A percentile compares a stretch with the other conserved stretches of the same genome.
Conservation (phyloP, 2,113 vertebrate genomes). For the Sprattus sprattus region DNA sequence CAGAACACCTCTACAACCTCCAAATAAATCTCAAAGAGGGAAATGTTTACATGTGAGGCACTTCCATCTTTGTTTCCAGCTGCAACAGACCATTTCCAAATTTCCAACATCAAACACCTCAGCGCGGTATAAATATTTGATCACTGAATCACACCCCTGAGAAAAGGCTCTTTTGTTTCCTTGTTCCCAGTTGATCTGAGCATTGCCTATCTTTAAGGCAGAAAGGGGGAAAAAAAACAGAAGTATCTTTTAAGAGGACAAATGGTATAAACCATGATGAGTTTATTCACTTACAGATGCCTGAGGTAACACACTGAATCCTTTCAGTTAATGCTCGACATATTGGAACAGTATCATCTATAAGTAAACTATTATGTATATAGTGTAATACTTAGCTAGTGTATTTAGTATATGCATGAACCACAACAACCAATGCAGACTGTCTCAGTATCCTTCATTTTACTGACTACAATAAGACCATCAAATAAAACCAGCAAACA, state of each 20-base stretch:
- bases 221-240: not conserved
- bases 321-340: conserved; percentile 10
- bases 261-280: not conserved
- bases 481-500: not conserved
- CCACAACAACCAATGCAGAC: not conserved
- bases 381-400: no score
- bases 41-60: conserved; percentile 12
- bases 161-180: conserved; percentile 45
- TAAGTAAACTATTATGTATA: no score
- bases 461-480: not conserved
- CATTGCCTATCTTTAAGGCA: conserved; percentile 30
- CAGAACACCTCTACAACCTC: not conserved
- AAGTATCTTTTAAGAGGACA: conserved; percentile 34
- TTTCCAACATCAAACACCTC: conserved; percentile 51
- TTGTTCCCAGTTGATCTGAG: conserved; percentile 41
- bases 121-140: conserved; percentile 61
- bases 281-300: not conserved
- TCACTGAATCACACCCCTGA: conserved; percentile 46
- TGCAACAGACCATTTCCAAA: conserved; percentile 21
- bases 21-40: not conserved
- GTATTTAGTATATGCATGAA: not conserved
- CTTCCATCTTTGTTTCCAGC: conserved; percentile 28
- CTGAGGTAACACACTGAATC: conserved; percentile 37
- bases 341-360: not conserved
- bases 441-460: not conserved